phyloP scores from a whole-genome alignment of 2,113 vertebrate species.

The Hiodon tergisus region DNA sequence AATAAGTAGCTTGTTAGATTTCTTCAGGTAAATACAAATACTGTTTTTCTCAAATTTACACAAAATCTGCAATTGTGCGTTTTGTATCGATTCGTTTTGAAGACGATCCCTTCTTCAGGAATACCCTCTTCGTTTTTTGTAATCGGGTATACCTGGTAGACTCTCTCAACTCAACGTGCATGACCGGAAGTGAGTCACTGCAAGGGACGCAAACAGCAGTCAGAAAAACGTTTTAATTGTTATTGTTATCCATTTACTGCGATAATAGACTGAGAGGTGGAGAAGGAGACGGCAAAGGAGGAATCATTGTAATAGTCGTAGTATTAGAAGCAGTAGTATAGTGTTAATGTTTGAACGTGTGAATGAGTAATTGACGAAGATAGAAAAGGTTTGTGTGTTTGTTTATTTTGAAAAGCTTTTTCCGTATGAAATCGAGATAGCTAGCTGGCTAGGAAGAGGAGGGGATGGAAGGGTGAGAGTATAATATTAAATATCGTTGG shows the following conservation, averaged over 20 bases:
- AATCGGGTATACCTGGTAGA: conserved; percentile 9
- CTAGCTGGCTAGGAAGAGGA: conserved; percentile 55
- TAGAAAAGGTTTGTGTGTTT: conserved; percentile 17
- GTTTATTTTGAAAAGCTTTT: conserved; percentile 7
- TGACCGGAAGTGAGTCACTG: conserved; percentile 51
- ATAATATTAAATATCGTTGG: conserved; percentile 48
- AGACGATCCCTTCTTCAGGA: conserved; percentile 13
- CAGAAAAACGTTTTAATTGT: conserved; percentile 51
- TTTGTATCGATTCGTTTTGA: not conserved
- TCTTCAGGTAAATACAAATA: not conserved
- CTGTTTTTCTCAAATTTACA: not conserved
- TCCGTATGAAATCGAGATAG: conserved; percentile 24
- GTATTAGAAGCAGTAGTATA: not conserved
- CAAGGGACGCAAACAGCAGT: conserved; percentile 23
- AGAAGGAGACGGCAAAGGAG: not conserved
- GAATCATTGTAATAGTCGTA: no score
- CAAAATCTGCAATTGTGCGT: not conserved
- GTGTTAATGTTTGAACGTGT: conserved; percentile 8
- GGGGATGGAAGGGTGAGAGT: conserved; percentile 51
- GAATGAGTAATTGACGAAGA: conserved; percentile 6
- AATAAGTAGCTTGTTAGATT: no score
- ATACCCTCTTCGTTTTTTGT: conserved; percentile 3
- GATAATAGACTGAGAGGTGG: no score
- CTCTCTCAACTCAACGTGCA: conserved; percentile 1
- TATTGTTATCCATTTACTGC: conserved; percentile 53